These are phyloP conservation scores for Champsocephalus gunnari DNA, from an alignment of 2,797 vertebrate genomes.

Conservation along the genomic window DNA sequence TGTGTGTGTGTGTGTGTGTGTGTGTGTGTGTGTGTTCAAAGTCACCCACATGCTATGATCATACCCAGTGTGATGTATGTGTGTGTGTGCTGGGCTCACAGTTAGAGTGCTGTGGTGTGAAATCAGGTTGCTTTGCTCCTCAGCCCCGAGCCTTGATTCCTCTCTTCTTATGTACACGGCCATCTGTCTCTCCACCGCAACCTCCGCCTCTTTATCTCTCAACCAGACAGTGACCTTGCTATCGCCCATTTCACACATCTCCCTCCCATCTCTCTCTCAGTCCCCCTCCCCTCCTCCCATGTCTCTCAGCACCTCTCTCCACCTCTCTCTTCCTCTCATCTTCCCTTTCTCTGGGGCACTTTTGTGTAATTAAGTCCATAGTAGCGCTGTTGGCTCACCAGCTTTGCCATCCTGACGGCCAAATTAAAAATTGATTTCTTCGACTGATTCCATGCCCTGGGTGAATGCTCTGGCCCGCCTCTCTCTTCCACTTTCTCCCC, in stretches of 20 bases:
- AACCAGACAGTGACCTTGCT: conserved; percentile 75
- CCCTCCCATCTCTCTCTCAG: conserved; percentile 33
- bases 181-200: conserved; percentile 62
- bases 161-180: conserved; percentile 44
- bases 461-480: conserved; percentile 61
- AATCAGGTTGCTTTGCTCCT: conserved; percentile 53
- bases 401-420: conserved; percentile 75
- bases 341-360: conserved; percentile 62
- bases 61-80: conserved; percentile 44
- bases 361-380: conserved; percentile 82
- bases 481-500: conserved; percentile 32
- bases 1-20: conserved; percentile 7
- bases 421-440: conserved; percentile 89
- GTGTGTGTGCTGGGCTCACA: conserved; percentile 44
- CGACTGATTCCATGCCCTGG: conserved; percentile 69
- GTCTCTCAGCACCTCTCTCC: conserved; percentile 39
- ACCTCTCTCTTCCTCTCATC: conserved; percentile 48
- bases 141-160: conserved; percentile 46
- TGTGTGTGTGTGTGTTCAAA: conserved; percentile 66
- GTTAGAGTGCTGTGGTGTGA: conserved; percentile 63
- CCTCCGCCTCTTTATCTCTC: conserved; percentile 45
- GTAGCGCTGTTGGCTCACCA: conserved; percentile 63
- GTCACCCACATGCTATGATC: conserved; percentile 63
- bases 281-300: conserved; percentile 10
- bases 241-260: conserved; percentile 65